phyloP scores from a whole-genome alignment of 2,797 vertebrate genomes.

The Notolabrus celidotus region DNA sequence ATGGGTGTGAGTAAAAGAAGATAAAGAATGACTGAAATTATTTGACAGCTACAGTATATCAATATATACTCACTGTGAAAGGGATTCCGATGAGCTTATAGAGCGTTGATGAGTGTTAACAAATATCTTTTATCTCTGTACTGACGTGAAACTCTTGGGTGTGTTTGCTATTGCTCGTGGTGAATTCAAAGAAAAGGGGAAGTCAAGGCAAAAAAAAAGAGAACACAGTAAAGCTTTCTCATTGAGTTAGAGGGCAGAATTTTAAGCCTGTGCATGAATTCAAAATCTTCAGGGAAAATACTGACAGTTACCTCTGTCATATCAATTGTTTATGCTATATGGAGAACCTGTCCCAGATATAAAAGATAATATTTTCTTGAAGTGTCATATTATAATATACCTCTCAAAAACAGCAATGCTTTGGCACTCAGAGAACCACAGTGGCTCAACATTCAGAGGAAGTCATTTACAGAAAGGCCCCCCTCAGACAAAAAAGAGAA shows the following conservation, averaged over 20 bases:
- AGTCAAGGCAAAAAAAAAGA: slow-evolving; percentile 25
- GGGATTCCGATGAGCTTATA: neutral
- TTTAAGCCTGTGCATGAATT: too few relatives aligned
- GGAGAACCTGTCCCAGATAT: neutral
- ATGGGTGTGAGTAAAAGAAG: too few relatives aligned
- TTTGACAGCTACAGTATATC: too few relatives aligned
- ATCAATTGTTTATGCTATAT: neutral
- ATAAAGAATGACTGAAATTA: too few relatives aligned
- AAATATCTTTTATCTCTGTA: neutral
- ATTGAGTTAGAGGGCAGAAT: neutral
- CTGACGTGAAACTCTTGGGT: slow-evolving; percentile 33
- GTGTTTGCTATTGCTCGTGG: slow-evolving; percentile 60
- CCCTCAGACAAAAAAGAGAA: too few relatives aligned
- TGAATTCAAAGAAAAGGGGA: slow-evolving; percentile 40
- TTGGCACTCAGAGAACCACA: neutral
- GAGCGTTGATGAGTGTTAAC: neutral
- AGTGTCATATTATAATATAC: neutral
- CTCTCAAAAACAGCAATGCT: neutral
- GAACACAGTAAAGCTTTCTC: neutral
- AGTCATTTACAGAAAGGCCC: too few relatives aligned
- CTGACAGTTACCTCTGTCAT: neutral
- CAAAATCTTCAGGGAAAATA: neutral
- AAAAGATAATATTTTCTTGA: neutral
- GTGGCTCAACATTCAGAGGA: neutral
- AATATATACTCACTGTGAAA: slow-evolving; percentile 48